Evolutionary conservation across 2,113 vertebrate species (phyloP).

Genomic region (Anolis sagrei): DNA sequence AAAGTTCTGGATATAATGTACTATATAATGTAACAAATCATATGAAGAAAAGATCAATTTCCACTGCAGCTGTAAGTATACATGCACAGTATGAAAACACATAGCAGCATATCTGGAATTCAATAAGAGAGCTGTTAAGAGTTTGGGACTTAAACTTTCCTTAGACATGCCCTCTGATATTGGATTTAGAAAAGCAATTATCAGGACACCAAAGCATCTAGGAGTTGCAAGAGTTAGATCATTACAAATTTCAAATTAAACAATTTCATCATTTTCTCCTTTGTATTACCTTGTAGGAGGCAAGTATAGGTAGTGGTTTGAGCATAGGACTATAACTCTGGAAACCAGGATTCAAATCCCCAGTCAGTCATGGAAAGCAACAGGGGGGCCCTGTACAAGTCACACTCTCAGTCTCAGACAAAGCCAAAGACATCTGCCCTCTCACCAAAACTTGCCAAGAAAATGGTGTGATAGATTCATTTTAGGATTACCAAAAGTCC

Average conservation of each 20-base stretch:
- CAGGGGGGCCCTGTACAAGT: no score
- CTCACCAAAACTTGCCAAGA: no score
- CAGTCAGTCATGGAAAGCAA: no score
- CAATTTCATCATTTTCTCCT: neutral
- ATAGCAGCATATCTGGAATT: constrained; percentile 17
- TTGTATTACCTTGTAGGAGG: neutral
- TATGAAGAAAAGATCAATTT: constrained; percentile 14
- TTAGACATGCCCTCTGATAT: constrained; percentile 21
- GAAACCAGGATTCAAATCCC: no score
- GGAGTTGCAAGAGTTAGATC: neutral
- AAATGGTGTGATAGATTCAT: no score
- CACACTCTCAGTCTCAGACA: no score
- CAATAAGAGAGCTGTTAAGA: constrained; percentile 23
- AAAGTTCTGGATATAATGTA: constrained; percentile 23
- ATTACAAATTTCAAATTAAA: neutral
- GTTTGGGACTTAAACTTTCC: constrained; percentile 21
- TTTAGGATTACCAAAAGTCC: no score
- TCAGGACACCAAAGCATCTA: neutral
- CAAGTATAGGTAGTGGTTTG: no score
- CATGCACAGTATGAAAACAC: neutral
- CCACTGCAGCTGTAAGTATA: constrained; percentile 25
- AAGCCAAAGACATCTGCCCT: no score
- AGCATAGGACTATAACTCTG: no score
- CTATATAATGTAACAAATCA: constrained; percentile 22
- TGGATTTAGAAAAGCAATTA: neutral